Percentiles rank a stretch among this genome's conserved stretches.
Conservation (phyloP, 2,113 vertebrate species). For the Vimba vimba region DNA sequence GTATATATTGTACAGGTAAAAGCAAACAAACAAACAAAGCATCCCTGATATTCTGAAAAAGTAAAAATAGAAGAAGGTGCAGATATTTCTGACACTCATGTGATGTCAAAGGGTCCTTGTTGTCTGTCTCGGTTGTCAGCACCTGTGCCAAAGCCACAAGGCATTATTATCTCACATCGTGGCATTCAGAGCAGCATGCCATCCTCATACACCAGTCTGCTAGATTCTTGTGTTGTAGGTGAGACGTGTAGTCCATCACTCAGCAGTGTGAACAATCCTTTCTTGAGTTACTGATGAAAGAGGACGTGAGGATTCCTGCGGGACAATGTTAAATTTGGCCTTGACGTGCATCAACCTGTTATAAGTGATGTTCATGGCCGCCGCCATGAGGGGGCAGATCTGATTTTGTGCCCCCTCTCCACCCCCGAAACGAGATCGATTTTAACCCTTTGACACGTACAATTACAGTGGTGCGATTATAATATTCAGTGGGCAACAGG, state of each 20-base stretch:
- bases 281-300: slow-evolving; percentile 41
- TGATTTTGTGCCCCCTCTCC: too few relatives aligned
- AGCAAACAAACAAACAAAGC: not conserved
- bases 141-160: not conserved
- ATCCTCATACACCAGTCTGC: slow-evolving; percentile 32
- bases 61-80: slow-evolving; percentile 37
- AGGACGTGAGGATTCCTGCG: not conserved
- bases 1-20: not conserved
- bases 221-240: slow-evolving; percentile 14
- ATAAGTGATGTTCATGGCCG: not conserved
- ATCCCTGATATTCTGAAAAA: slow-evolving; percentile 24
- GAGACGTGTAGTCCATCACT: not conserved
- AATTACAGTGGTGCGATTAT: too few relatives aligned
- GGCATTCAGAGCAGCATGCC: slow-evolving; percentile 32
- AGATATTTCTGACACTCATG: slow-evolving; percentile 23
- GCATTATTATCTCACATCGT: not conserved
- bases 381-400: too few relatives aligned
- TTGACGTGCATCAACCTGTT: not conserved
- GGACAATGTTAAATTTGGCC: not conserved
- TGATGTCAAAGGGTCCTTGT: slow-evolving; percentile 23
- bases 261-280: slow-evolving; percentile 1
- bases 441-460: too few relatives aligned
- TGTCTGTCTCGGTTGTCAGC: slow-evolving; percentile 43
- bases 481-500: too few relatives aligned
- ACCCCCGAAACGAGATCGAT: too few relatives aligned